Conservation (phyloP, 2,113 vertebrate species). For the Nothoprocta pentlandii region DNA sequence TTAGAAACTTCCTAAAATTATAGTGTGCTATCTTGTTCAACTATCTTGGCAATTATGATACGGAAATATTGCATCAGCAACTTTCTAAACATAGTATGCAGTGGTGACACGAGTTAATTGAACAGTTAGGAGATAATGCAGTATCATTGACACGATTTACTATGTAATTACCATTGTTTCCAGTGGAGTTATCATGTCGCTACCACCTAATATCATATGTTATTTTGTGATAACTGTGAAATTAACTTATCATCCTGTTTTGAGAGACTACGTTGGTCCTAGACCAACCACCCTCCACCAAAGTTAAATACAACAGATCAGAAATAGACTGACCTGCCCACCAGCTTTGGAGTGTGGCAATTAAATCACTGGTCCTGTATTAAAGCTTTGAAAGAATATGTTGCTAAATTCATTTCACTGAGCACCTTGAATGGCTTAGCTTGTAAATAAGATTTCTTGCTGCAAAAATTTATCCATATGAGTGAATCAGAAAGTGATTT, state of each 20-base stretch:
- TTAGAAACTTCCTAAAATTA: constrained; percentile 63
- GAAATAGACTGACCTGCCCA: constrained; percentile 44
- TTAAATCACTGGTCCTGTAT: constrained; percentile 30
- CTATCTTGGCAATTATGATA: constrained; percentile 75
- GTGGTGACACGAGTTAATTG: constrained; percentile 75
- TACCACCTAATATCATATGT: constrained; percentile 70
- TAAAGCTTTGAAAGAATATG: background rate
- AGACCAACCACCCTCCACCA: constrained; percentile 31
- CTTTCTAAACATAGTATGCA: constrained; percentile 71
- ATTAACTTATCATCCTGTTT: constrained; percentile 68
- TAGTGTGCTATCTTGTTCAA: constrained; percentile 62
- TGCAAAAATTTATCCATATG: background rate
- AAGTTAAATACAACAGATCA: constrained; percentile 42
- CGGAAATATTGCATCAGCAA: constrained; percentile 74
- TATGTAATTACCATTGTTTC: constrained; percentile 78
- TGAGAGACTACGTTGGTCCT: constrained; percentile 57
- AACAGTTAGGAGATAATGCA: constrained; percentile 76
- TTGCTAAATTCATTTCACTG: background rate
- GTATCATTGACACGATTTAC: constrained; percentile 74
- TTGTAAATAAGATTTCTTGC: background rate
- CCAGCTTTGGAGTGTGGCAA: constrained; percentile 29
- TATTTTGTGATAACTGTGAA: constrained; percentile 74
- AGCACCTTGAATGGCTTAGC: background rate
- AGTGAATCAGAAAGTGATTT: background rate
- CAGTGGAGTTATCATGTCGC: constrained; percentile 72